Base-by-base conservation (phyloP, 2,888 invertebrate species). In the Calameuta pallipes region DNA sequence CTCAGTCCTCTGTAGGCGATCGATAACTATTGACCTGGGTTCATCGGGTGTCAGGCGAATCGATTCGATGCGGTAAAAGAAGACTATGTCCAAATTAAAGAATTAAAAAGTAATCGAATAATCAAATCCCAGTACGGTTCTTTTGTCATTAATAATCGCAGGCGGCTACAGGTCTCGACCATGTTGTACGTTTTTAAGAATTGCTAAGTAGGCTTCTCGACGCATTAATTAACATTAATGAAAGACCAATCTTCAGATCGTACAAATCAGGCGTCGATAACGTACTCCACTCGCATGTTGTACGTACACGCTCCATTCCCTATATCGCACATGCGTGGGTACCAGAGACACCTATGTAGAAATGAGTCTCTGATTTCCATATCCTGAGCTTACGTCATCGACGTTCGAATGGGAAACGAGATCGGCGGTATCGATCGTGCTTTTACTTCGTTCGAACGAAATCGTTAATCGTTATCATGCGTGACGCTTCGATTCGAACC, bases 211-310 rank as follows among this genome's bases (percentile, higher is more conserved):
- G 56, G 56, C 56, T 23, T 9, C 56, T 23, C 83, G 84, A 80
- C 79, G 79, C 80, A 82, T 84, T 81, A 80, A 85, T 85, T 84
- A 85, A 85, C 84, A 85, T 85, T 84, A 85, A 85, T 85, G 83
- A 84, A 79, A 70, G 69, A 23, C 56, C 56, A 56, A 56, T 56
- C 56, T 23, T 56, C 56, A 9, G 23, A 56, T 23, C 23, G 56
- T 9, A 56, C 23, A 56, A 56, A 56, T 56, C 56, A 56, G 23
- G 23, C 56, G 56, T 56, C 56, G 56, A 56, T 56, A 56, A 56
- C 23, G 56, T 56, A 56, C 56, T 15, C 6, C 9, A 12, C 12
- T 9, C 56, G 15, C 23, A 6, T 56, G 23, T 56, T 56, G 6
- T 9, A 23, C 23, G 23, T 23, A 9, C 56, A 56, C 56, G 56